These are phyloP conservation scores for Tiaroga cobitis DNA, from an alignment of 2,797 vertebrate genomes.

Conservation along the genomic window DNA sequence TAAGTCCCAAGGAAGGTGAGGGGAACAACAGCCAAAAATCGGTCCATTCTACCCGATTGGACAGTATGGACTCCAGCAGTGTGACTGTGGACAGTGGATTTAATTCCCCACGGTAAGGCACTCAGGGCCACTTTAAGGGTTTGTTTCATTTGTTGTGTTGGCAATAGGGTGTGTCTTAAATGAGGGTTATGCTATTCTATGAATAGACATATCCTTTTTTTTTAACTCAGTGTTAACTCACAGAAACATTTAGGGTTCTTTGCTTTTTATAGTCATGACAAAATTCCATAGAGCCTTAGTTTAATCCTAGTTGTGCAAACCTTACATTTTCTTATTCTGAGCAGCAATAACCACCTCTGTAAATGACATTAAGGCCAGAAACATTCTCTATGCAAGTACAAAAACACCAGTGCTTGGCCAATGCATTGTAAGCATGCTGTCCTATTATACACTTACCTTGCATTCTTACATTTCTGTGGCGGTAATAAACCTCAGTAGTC, in stretches of 20 bases:
- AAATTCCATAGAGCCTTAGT: constrained; percentile 46
- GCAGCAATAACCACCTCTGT: constrained; percentile 42
- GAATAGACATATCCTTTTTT: constrained; percentile 61
- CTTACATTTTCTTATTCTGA: constrained; percentile 23
- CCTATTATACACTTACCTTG: neutral
- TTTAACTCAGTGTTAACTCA: constrained; percentile 47
- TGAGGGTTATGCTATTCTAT: constrained; percentile 62
- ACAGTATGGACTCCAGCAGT: constrained; percentile 99
- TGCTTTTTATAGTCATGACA: constrained; percentile 23
- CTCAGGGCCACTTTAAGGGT: constrained; percentile 59
- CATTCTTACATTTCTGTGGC: neutral
- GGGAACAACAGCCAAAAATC: constrained; percentile 88
- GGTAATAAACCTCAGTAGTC: neutral
- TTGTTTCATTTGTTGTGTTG: constrained; percentile 47
- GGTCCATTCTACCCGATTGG: constrained; percentile 92
- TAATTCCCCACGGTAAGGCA: constrained; percentile 97
- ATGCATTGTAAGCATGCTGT: neutral
- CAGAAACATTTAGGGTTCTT: constrained; percentile 21
- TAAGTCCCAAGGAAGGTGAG: constrained; percentile 85
- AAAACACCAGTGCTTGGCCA: constrained; percentile 2
- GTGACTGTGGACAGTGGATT: constrained; percentile 99
- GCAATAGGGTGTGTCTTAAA: constrained; percentile 46
- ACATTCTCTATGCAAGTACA: constrained; percentile 33
- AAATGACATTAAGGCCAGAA: constrained; percentile 36
- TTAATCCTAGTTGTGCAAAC: constrained; percentile 32